phyloP scores from a whole-genome alignment of 2,888 invertebrate species.

The Adelognathus sp. region DNA sequence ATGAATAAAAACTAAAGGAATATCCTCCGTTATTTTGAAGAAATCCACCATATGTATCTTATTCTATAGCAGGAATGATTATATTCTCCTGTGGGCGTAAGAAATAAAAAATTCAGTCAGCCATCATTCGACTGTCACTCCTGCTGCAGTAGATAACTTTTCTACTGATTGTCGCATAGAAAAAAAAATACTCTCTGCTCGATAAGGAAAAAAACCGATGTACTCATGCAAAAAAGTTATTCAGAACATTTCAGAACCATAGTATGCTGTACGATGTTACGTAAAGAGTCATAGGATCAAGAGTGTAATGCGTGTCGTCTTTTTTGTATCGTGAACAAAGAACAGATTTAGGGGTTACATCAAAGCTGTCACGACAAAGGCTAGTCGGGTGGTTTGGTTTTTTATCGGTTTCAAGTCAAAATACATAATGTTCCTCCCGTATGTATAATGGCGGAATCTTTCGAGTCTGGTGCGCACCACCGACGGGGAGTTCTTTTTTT shows the following conservation, averaged over 20 bases:
- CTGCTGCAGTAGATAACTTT: too few relatives aligned
- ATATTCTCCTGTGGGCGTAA: too few relatives aligned
- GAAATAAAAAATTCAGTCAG: too few relatives aligned
- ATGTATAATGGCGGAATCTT: constrained; percentile 26
- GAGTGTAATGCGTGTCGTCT: background rate
- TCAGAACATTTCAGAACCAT: background rate
- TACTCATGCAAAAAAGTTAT: background rate
- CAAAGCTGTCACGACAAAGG: background rate
- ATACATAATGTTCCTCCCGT: constrained; percentile 8
- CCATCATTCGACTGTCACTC: too few relatives aligned
- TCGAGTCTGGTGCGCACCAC: constrained; percentile 51
- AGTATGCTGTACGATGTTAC: background rate
- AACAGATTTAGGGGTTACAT: background rate
- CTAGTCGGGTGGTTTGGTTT: background rate
- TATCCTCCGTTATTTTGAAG: too few relatives aligned
- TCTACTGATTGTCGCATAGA: too few relatives aligned
- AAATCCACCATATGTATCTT: too few relatives aligned
- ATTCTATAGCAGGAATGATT: too few relatives aligned
- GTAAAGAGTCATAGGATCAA: constrained; percentile 12
- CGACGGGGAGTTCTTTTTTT: constrained; percentile 48
- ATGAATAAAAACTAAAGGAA: too few relatives aligned
- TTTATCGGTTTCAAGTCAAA: constrained; percentile 14
- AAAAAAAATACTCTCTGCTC: too few relatives aligned
- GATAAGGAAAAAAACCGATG: too few relatives aligned
- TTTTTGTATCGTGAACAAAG: background rate